A percentile compares a stretch with the other conserved stretches of the same genome.
These are phyloP conservation scores for Threskiornis aethiopicus DNA, from an alignment of 2,797 vertebrate species.

Conservation along the genomic window DNA sequence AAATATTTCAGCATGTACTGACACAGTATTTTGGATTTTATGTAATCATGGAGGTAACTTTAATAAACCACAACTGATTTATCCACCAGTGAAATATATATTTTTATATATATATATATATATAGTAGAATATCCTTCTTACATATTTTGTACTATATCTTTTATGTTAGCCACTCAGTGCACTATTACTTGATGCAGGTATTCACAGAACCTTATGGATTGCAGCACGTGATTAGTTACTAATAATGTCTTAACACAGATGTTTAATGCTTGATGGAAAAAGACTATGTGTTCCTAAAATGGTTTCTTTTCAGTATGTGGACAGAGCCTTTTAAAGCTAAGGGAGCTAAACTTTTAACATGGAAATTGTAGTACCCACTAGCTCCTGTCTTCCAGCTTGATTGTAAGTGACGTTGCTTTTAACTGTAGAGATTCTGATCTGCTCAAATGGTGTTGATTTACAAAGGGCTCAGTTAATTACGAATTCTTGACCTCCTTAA, in stretches of 20 bases:
- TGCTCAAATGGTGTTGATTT: conserved; percentile 57
- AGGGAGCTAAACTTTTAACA: not conserved
- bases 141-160: conserved; percentile 55
- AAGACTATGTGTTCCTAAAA: not conserved
- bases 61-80: conserved; percentile 65
- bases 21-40: conserved; percentile 62
- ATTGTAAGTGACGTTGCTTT: conserved; percentile 42
- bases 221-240: conserved; percentile 30
- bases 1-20: conserved; percentile 55
- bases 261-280: conserved; percentile 19
- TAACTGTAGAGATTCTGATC: conserved; percentile 63
- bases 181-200: not conserved
- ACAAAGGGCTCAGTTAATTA: conserved; percentile 60
- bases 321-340: not conserved
- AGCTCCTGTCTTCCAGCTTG: conserved; percentile 34
- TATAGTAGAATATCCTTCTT: conserved; percentile 12
- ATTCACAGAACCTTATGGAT: conserved; percentile 50
- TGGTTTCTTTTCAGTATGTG: not conserved
- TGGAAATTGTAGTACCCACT: not conserved
- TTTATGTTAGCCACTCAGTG: conserved; percentile 50
- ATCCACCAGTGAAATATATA: conserved; percentile 51
- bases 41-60: conserved; percentile 64
- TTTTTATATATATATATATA: conserved; percentile 11
- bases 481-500: conserved; percentile 48
- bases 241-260: not conserved